Conservation (phyloP, 2,113 vertebrate genomes). For the Elachura formosa region DNA sequence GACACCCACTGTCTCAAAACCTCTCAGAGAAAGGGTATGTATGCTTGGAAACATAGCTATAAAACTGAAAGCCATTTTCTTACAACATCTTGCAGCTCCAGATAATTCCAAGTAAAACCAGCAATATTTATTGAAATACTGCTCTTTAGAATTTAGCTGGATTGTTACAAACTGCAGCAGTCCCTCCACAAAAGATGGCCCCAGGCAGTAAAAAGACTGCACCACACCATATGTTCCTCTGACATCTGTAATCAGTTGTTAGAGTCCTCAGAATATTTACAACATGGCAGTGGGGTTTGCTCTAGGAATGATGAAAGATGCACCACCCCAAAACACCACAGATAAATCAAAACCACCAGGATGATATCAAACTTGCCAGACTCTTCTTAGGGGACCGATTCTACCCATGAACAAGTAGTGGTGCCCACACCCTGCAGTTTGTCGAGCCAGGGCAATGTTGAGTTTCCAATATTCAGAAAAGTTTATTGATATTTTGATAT, state of each 20-base stretch:
- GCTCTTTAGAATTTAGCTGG: neutral
- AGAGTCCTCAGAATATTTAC: neutral
- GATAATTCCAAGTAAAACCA: neutral
- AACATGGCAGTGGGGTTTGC: neutral
- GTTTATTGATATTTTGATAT: neutral
- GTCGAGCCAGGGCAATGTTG: neutral
- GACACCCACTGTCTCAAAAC: neutral
- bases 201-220: neutral
- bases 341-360: neutral
- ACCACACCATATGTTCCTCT: neutral
- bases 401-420: neutral
- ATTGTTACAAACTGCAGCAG: neutral
- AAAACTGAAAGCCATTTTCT: neutral
- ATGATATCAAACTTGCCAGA: neutral
- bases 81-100: neutral
- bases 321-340: neutral
- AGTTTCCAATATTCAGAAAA: neutral
- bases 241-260: neutral
- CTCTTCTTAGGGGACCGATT: neutral
- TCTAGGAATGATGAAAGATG: neutral
- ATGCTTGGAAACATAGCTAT: neutral
- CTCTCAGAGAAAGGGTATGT: neutral
- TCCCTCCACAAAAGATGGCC: neutral
- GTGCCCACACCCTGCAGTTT: neutral
- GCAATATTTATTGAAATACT: neutral